phyloP scores from a whole-genome alignment of 2,797 vertebrate species.

The Sandelia bainsii region DNA sequence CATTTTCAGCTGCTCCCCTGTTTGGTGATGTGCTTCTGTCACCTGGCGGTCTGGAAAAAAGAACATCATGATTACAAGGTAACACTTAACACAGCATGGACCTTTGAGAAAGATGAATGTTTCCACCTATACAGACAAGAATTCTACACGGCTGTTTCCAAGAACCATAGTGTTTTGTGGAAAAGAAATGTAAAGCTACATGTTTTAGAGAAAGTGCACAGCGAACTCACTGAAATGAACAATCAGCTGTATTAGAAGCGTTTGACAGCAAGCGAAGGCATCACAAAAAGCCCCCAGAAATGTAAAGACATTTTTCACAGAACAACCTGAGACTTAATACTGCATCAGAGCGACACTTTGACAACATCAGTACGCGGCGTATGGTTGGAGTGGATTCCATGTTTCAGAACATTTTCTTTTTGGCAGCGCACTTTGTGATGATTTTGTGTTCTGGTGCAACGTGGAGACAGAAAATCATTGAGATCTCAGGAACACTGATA shows the following conservation, averaged over 20 bases:
- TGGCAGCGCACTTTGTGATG: constrained; percentile 65
- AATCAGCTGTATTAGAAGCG: constrained; percentile 2
- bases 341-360: constrained; percentile 22
- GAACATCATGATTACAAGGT: too few species aligned
- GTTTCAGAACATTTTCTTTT: constrained; percentile 38
- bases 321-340: neutral
- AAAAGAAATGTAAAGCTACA: neutral
- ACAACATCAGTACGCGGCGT: constrained; percentile 17
- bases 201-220: neutral
- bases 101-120: neutral
- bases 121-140: constrained; percentile 3
- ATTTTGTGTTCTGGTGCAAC: constrained; percentile 73
- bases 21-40: too few species aligned
- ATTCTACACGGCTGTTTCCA: neutral
- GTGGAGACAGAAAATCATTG: constrained; percentile 81
- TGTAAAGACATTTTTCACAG: constrained; percentile 23
- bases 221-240: constrained; percentile 1
- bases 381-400: constrained; percentile 31
- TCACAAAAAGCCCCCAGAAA: constrained; percentile 1
- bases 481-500: constrained; percentile 78
- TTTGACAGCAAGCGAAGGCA: constrained; percentile 8
- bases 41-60: too few species aligned
- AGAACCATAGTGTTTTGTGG: neutral
- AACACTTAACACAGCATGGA: too few species aligned
- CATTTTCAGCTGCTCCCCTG: neutral